Conservation (phyloP, 2,797 vertebrate genomes). For the Echeneis naucrates region DNA sequence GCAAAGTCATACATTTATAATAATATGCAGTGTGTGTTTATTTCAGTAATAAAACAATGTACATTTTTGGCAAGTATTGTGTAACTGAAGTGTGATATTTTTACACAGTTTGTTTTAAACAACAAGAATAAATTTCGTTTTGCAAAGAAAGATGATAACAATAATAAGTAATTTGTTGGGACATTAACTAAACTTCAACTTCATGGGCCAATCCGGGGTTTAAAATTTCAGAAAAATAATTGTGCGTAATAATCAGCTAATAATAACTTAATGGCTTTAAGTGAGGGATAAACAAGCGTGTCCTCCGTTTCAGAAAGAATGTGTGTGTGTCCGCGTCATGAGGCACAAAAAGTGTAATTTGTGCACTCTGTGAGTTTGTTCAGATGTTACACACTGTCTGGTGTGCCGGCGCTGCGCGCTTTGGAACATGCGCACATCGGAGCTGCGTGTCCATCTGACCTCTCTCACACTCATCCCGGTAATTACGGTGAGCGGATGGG, state of each 20-base stretch:
- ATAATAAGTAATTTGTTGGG: constrained; percentile 65
- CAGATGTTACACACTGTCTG: constrained; percentile 10
- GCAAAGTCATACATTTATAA: constrained; percentile 82
- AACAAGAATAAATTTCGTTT: constrained; percentile 95
- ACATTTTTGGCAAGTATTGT: constrained; percentile 93
- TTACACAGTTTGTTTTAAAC: constrained; percentile 90
- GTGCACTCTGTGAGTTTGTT: constrained; percentile 18
- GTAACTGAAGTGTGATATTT: constrained; percentile 93
- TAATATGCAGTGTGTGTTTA: constrained; percentile 90
- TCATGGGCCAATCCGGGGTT: neutral
- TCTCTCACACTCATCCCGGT: constrained; percentile 76
- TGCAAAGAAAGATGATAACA: constrained; percentile 79
- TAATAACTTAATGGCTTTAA: neutral
- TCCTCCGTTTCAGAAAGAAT: neutral
- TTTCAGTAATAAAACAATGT: constrained; percentile 93
- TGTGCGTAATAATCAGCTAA: constrained; percentile 2
- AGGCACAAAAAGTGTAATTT: neutral
- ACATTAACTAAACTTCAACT: constrained; percentile 42
- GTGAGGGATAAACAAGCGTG: neutral
- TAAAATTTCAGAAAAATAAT: no score
- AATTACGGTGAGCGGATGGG: constrained; percentile 70
- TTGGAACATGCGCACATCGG: constrained; percentile 61
- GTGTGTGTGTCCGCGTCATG: neutral
- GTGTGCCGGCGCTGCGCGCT: constrained; percentile 6
- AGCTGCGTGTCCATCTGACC: constrained; percentile 67